Evolutionary conservation across 2,888 invertebrate genomes (phyloP).

Genomic region (Parapristionchus giblindavisi): DNA sequence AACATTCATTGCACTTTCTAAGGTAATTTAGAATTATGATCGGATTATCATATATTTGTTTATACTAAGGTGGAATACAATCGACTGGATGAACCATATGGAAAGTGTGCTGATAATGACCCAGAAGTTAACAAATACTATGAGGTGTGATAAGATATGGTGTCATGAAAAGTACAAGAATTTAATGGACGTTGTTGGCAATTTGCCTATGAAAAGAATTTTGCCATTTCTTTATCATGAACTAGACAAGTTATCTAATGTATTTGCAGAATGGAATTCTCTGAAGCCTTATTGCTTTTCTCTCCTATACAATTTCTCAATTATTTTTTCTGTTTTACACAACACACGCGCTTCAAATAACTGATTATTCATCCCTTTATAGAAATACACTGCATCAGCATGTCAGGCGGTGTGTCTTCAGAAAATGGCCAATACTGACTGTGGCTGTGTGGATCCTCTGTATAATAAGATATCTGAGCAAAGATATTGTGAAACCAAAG

Average conservation of each 20-base stretch:
- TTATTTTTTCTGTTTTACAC: too few species aligned
- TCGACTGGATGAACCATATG: constrained; percentile 7
- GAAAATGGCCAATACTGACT: not conserved
- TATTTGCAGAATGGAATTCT: too few species aligned
- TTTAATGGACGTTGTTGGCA: too few species aligned
- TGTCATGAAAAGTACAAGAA: too few species aligned
- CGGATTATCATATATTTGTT: not conserved
- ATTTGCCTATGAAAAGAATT: too few species aligned
- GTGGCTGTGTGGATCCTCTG: constrained; percentile 27
- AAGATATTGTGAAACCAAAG: constrained; percentile 4
- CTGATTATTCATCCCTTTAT: too few species aligned
- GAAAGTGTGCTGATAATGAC: not conserved
- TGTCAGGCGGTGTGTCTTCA: constrained; percentile 24
- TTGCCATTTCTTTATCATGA: not conserved
- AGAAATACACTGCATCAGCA: not conserved
- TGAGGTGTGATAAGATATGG: too few species aligned
- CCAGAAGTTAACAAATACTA: not conserved
- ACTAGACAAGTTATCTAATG: not conserved
- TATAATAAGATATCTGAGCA: not conserved
- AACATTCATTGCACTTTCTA: constrained; percentile 15
- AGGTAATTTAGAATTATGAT: not conserved
- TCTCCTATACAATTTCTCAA: too few species aligned
- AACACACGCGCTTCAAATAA: too few species aligned
- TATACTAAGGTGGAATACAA: not conserved
- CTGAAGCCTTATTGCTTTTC: too few species aligned